These are phyloP conservation scores for Ptychochromis oligacanthus DNA, from an alignment of 2,113 vertebrate genomes.

Conservation along the genomic window DNA sequence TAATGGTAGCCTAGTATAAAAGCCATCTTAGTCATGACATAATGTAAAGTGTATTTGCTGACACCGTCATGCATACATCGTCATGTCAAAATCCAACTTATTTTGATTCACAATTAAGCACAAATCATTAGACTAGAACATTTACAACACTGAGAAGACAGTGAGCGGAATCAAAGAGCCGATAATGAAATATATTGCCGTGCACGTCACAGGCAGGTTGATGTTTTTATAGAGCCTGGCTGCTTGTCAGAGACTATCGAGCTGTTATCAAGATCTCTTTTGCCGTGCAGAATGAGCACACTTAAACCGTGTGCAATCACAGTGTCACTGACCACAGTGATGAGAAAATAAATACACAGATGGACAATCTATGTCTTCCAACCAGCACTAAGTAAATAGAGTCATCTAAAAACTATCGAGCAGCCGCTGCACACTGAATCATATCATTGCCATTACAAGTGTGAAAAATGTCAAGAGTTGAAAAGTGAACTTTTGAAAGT, in stretches of 20 bases:
- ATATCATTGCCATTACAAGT: not conserved
- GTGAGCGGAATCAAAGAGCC: not conserved
- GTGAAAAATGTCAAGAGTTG: not conserved
- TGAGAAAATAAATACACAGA: constrained; percentile 36
- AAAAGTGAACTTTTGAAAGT: constrained; percentile 5
- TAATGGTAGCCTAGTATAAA: not conserved
- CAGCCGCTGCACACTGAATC: not conserved
- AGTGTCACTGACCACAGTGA: constrained; percentile 32
- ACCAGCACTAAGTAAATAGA: constrained; percentile 9
- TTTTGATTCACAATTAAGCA: not conserved
- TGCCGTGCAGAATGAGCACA: not conserved
- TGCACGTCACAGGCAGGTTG: not conserved
- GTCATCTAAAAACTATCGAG: constrained; percentile 19
- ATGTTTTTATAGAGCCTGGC: not conserved
- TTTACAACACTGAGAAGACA: not conserved
- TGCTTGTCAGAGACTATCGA: constrained; percentile 26
- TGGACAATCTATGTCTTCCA: constrained; percentile 22
- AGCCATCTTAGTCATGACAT: not conserved
- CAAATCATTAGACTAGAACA: not conserved
- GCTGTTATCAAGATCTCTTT: constrained; percentile 16
- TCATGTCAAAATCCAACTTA: not conserved
- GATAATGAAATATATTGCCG: not conserved
- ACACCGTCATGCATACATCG: not conserved
- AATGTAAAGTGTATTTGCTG: not conserved
- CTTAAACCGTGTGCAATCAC: constrained; percentile 14